Conservation (phyloP, 1,140 invertebrate species). For the Hyles vespertilio region DNA sequence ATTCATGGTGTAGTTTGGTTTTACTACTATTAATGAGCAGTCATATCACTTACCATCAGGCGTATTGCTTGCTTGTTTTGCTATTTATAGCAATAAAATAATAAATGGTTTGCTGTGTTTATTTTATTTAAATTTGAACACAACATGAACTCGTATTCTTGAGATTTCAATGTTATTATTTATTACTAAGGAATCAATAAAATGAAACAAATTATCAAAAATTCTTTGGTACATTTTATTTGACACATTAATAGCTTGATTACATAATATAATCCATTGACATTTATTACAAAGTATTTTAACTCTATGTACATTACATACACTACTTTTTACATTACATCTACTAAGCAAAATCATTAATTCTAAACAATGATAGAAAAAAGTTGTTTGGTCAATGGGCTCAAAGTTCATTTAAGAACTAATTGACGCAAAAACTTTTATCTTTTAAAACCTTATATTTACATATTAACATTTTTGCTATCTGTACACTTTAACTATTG, state of each 20-base stretch:
- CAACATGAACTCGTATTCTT: too few species aligned
- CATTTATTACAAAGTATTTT: slow-evolving; percentile 32
- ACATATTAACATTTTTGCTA: too few species aligned
- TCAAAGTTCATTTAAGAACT: slow-evolving; percentile 43
- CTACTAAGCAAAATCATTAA: slow-evolving; percentile 20
- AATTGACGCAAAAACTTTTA: slow-evolving; percentile 60
- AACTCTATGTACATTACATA: slow-evolving; percentile 12
- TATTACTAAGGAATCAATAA: not conserved
- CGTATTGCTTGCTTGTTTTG: too few species aligned
- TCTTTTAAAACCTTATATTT: slow-evolving; percentile 3
- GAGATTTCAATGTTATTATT: too few species aligned
- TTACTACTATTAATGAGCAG: too few species aligned
- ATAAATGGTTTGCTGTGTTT: too few species aligned
- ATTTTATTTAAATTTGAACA: too few species aligned
- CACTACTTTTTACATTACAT: slow-evolving; percentile 23
- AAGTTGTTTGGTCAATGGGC: slow-evolving; percentile 59
- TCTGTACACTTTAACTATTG: too few species aligned
- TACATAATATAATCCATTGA: slow-evolving; percentile 31
- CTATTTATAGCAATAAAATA: too few species aligned
- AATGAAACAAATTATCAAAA: slow-evolving; percentile 1
- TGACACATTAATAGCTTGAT: slow-evolving; percentile 37
- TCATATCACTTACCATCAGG: too few species aligned
- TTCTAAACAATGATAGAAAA: slow-evolving; percentile 33
- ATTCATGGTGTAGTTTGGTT: too few species aligned
- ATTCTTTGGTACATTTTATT: slow-evolving; percentile 52